A percentile compares a stretch with the other conserved stretches of the same genome.
phyloP scores from a whole-genome alignment of 2,113 vertebrate species.

The Petaurus breviceps region DNA sequence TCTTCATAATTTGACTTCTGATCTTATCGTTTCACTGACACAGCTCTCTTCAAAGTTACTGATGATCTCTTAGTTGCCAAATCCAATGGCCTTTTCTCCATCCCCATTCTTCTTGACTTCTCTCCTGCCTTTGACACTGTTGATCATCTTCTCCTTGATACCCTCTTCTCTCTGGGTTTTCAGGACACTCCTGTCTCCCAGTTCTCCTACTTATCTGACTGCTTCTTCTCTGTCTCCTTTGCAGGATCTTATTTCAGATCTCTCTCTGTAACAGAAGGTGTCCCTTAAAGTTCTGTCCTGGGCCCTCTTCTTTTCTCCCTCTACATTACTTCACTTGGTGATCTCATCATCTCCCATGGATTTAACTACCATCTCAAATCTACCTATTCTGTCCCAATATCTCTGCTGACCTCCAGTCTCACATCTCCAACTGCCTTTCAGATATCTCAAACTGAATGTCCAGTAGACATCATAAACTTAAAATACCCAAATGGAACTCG shows the following conservation, averaged over 20 bases:
- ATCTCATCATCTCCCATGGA: neutral
- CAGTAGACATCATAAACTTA: neutral
- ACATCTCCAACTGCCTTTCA: neutral
- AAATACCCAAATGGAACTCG: neutral
- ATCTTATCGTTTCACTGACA: neutral
- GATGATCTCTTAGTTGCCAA: neutral
- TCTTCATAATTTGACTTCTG: neutral
- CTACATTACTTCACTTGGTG: neutral
- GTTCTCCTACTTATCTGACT: neutral
- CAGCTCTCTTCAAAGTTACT: neutral
- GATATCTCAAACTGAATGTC: neutral
- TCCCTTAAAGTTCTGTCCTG: neutral
- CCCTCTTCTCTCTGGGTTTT: slow-evolving; percentile 6
- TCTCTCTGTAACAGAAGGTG: neutral
- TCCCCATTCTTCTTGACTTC: slow-evolving; percentile 5
- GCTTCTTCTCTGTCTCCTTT: neutral
- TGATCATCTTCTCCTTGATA: neutral
- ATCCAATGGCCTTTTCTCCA: neutral
- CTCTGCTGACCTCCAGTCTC: neutral
- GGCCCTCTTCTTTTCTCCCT: neutral
- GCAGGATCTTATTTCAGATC: neutral
- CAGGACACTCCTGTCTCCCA: neutral
- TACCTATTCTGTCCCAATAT: neutral
- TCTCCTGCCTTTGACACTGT: neutral
- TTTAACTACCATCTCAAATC: neutral